These are phyloP conservation scores for Drosophila affinis DNA, from an alignment of 2,888 invertebrate species.

Conservation along the genomic window DNA sequence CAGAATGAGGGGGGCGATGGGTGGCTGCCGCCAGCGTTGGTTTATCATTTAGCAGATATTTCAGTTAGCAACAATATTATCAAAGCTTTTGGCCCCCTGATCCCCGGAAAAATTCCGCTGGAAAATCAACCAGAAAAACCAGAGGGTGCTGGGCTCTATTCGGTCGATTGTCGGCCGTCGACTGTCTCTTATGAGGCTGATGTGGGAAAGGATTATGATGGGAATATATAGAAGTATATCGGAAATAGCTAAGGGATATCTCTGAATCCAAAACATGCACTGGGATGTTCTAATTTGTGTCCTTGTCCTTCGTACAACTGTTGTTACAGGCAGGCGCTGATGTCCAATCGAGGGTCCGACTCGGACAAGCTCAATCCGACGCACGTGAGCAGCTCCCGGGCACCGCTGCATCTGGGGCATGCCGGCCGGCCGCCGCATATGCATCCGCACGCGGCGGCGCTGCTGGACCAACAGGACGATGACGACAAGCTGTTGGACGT, in stretches of 20 bases:
- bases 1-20: neutral
- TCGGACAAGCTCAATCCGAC: constrained; percentile 85
- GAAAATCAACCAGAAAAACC: constrained; percentile 12
- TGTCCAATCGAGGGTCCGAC: constrained; percentile 84
- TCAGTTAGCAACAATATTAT: constrained; percentile 64
- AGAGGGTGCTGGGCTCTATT: neutral
- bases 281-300: constrained; percentile 83
- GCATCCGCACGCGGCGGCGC: constrained; percentile 79
- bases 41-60: constrained; percentile 75
- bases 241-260: too few species aligned
- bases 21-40: constrained; percentile 59
- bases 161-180: neutral
- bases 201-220: too few species aligned
- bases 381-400: constrained; percentile 85
- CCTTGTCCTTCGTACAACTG: constrained; percentile 80
- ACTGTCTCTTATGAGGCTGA: neutral
- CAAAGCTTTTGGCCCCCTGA: constrained; percentile 28
- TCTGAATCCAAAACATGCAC: neutral
- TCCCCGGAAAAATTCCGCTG: constrained; percentile 21
- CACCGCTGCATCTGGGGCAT: constrained; percentile 83
- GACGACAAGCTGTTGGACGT: constrained; percentile 94
- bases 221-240: too few species aligned
- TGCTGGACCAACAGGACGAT: constrained; percentile 87
- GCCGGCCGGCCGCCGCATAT: constrained; percentile 82
- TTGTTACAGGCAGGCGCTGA: constrained; percentile 89